Base-by-base conservation (phyloP, 2,797 vertebrate genomes). In the Jordanella pulchra region DNA sequence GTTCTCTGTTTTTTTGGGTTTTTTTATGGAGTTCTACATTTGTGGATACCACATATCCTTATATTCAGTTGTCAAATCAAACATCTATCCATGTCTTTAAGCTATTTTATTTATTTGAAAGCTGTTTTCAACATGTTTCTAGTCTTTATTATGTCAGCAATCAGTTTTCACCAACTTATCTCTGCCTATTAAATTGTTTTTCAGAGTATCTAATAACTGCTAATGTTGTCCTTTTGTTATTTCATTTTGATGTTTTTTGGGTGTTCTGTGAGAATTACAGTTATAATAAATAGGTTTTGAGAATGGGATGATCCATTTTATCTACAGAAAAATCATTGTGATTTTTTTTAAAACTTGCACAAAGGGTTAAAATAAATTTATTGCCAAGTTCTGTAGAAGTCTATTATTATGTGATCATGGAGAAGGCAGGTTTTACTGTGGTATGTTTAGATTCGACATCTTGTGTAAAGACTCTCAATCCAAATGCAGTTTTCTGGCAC, bases 101-200 rank as follows among this genome's bases (percentile, higher is more conserved):
- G 65, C 67, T 71, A 35, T 60, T 84, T 44, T 86, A 86, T 89
- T 91, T 87, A 89, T 88, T 84, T 89, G 44, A 11, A 79, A 64
- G 27, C 30, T 2, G n/a, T 72, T 70, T 82, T 69, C 56, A n/a
- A 47, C 77, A 21, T 70, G 11, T 50, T 48, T 60, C n/a, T 0
- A 53, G 45, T 81, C 47, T 44, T 64, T 42, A 44, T n/a, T 27
- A 32, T 44, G 77, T 81, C 64, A 67, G 65, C 65, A 66, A 50
- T n/a, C 79, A 6, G 0, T 58, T 69, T 61, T 72, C 10, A 65
- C 72, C 2, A n/a, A 45, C 17, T 45, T 67, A 66, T 53, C 1
- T 55, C 23, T 54, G 7, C 54, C 55, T 48, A 18, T 7, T 71
- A 67, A 58, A 68, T 82, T 78, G 11, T 12, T 44, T 55, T 23